These are phyloP conservation scores for Anoura caudifer DNA, from an alignment of 2,113 vertebrate species.

Conservation along the genomic window DNA sequence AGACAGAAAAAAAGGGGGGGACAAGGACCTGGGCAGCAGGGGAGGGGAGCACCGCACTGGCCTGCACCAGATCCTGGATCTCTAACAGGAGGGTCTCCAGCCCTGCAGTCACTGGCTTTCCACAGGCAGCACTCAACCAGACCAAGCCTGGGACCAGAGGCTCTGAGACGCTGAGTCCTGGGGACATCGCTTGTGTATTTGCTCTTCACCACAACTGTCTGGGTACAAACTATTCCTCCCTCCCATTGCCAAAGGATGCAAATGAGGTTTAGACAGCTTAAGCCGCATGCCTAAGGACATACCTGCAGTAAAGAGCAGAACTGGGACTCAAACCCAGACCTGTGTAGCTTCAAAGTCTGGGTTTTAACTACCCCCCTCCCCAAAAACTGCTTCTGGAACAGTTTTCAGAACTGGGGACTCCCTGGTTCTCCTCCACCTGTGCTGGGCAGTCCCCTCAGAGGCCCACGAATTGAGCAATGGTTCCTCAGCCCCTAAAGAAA, in stretches of 20 bases:
- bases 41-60: neutral
- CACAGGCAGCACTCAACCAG: too few relatives aligned
- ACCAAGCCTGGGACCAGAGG: neutral
- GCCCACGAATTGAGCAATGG: neutral
- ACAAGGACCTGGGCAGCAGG: fast-evolving
- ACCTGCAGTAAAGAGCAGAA: neutral
- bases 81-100: neutral
- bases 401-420: neutral
- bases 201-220: neutral
- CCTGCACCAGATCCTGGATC: fast-evolving
- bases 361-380: neutral
- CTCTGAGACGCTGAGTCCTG: neutral
- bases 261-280: neutral
- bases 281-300: neutral
- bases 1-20: conserved; percentile 33
- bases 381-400: neutral
- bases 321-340: neutral
- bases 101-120: fast-evolving
- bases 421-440: neutral
- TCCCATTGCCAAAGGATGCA: neutral
- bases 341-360: neutral
- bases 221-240: neutral
- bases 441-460: neutral
- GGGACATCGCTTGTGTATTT: neutral
- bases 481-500: neutral